Base-by-base conservation (phyloP, 1,140 invertebrate species). In the Nebria ingens region DNA sequence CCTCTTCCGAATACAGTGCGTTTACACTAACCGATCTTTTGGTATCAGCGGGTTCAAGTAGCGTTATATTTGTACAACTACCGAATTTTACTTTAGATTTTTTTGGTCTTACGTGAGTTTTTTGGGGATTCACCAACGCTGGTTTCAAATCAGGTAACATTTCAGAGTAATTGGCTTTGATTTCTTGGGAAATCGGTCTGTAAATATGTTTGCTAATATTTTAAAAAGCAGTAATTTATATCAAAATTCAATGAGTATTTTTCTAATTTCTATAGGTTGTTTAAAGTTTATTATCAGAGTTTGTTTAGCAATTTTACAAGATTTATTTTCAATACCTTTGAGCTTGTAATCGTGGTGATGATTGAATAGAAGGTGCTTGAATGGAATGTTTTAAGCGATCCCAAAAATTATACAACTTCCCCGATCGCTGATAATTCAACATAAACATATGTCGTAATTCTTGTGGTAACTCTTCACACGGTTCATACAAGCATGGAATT, bases 401-500 rank as follows among this genome's bases (percentile, higher is more conserved):
- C 79, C 81, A 84, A 63, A 83, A 84, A 64, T 82, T 79, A 57
- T 72, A 84, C 17, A 79, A 65, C 57, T 65, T 71, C 6, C 71
- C 73, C 19, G 70, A 68, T 54, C 71, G 69, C 52, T 70, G 72
- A 59, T 79, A 83, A 60, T 81, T 75, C 20, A 83, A 66, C 53
- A 74, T 73, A 60, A 67, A 77, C 64, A 72, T 78, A 66, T 69
- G 80, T 53, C 59, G 71, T 42, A 86, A 65, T 51, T 80, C 76
- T 53, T 68, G 64, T 22, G 84, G 84, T 52, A 85, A 62, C 53
- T 71, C 60, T 54, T 71, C 60, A 62, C 80, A 81, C 19, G 65
- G 62, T 61, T 81, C 71, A 59, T 83, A 84, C 19, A 84, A 59
- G 59, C 80, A 80, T 1, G 84, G 84, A 58, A 87, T 76, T 21